Conservation (phyloP, 2,888 invertebrate species). For the Pycnomerus fuliginosus region DNA sequence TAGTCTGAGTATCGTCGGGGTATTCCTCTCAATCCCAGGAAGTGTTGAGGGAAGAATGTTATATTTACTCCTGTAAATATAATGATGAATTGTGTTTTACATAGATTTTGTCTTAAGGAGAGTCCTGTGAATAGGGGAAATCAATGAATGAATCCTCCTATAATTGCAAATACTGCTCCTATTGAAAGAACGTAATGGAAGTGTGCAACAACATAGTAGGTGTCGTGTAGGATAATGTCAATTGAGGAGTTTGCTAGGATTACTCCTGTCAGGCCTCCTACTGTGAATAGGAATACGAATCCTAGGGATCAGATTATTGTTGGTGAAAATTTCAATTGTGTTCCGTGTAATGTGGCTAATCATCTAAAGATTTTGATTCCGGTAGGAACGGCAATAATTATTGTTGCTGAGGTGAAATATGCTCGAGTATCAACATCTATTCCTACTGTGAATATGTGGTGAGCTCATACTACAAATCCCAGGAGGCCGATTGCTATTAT, state of each 20-base stretch:
- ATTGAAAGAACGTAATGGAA: constrained; percentile 81
- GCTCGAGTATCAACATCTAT: constrained; percentile 83
- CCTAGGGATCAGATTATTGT: constrained; percentile 68
- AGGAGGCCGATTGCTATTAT: constrained; percentile 78
- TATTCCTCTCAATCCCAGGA: constrained; percentile 68
- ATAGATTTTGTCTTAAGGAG: constrained; percentile 58
- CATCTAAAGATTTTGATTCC: constrained; percentile 84
- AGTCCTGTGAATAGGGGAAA: constrained; percentile 68
- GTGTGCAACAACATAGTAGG: constrained; percentile 83
- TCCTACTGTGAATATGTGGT: constrained; percentile 83
- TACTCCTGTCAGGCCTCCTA: constrained; percentile 71
- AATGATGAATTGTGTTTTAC: constrained; percentile 66
- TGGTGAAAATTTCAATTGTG: constrained; percentile 61
- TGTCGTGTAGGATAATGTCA: constrained; percentile 77
- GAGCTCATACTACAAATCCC: constrained; percentile 83
- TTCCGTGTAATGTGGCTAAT: constrained; percentile 68
- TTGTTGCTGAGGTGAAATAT: constrained; percentile 81
- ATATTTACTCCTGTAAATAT: constrained; percentile 78
- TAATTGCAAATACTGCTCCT: constrained; percentile 77
- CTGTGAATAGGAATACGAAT: constrained; percentile 76
- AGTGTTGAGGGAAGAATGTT: constrained; percentile 81
- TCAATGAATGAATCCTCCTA: constrained; percentile 72
- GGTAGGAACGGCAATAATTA: constrained; percentile 84
- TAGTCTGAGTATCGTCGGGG: constrained; percentile 68
- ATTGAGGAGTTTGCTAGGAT: constrained; percentile 73